phyloP scores from a whole-genome alignment of 2,888 invertebrate species.

The Ophion ellenae region DNA sequence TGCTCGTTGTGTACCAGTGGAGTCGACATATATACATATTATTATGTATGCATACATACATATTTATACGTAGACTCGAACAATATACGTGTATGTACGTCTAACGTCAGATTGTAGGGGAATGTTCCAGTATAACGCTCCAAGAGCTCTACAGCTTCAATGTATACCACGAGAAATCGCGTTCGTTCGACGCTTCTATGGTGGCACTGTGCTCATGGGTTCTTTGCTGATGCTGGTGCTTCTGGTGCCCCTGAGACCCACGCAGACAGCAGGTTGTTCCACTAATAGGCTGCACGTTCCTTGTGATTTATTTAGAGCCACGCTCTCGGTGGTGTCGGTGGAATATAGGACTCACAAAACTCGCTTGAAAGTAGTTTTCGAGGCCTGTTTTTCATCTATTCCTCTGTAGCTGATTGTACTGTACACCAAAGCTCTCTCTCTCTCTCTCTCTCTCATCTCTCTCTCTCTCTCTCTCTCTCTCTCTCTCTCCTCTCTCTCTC shows the following conservation, averaged over 20 bases:
- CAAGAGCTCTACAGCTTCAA: constrained; percentile 27
- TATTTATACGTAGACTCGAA: not conserved
- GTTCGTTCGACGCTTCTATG: constrained; percentile 52
- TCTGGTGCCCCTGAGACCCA: constrained; percentile 59
- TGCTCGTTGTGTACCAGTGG: constrained; percentile 43
- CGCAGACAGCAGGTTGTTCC: constrained; percentile 72
- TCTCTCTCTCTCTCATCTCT: no score
- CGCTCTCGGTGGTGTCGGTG: constrained; percentile 66
- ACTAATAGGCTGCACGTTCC: constrained; percentile 72
- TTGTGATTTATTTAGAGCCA: constrained; percentile 72
- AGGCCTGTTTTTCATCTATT: constrained; percentile 35
- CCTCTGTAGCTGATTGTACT: constrained; percentile 32
- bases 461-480: constrained; percentile 23
- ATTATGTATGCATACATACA: constrained; percentile 7
- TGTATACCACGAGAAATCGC: constrained; percentile 44
- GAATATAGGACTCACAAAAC: constrained; percentile 64
- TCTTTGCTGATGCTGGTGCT: constrained; percentile 29
- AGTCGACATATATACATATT: not conserved
- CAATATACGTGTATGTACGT: not conserved
- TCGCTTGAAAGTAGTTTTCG: constrained; percentile 67
- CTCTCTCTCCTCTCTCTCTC: constrained; percentile 12
- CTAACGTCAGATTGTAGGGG: constrained; percentile 31
- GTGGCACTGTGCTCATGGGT: constrained; percentile 35
- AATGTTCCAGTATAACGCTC: constrained; percentile 46
- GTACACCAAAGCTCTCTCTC: constrained; percentile 28